Evolutionary conservation across 1,140 invertebrate species (phyloP), one percentile per base, ranked within the genome.

Genomic region (Brachionus manjavacas): DNA sequence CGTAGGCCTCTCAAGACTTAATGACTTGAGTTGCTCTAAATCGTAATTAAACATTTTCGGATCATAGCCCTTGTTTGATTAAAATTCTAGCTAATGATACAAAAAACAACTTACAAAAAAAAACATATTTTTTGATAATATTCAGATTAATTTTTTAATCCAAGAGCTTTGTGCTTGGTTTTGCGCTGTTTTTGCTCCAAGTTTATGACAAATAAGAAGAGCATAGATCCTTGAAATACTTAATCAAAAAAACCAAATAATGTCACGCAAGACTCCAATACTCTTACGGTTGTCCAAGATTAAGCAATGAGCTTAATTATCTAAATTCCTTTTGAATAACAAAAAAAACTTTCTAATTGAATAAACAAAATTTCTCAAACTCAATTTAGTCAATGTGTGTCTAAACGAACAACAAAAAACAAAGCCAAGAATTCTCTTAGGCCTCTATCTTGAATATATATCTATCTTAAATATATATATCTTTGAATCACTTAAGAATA

Each of bases 261-360:
- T 76, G 72, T 76, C 72, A 76, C 25, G 39, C 31, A 74, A 74
- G 8, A 41, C n/a, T 16, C 14, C 16, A 74, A 41, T 41, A 11
- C 8, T 74, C 39, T n/a, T 49, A 49, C 23, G 39, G 11, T 76
- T 49, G 41, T 20, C 16, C 46, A 49, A 76, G 72, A 76, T 72
- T 49, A 76, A 25, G 25, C 16, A 76, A 76, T 46, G 25, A 76
- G 72, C 20, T 76, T 76, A 76, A 76, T 46, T 46, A 16, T 35
- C 68, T 41, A 72, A 72, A 72, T 72, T 72, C 35, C 39, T 41
- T 72, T 41, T 72, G 20, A 12, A 35, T 25, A 35, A 12, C 4
- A 76, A 76, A 76, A 76, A 76, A 76, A 76, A 20, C 35, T 68
- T 39, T 31, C 66, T 72, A 72, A 72, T 72, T 72, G 68, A 72